Base-by-base conservation (phyloP, 1,140 invertebrate genomes). In the Hylaeus volcanicus region DNA sequence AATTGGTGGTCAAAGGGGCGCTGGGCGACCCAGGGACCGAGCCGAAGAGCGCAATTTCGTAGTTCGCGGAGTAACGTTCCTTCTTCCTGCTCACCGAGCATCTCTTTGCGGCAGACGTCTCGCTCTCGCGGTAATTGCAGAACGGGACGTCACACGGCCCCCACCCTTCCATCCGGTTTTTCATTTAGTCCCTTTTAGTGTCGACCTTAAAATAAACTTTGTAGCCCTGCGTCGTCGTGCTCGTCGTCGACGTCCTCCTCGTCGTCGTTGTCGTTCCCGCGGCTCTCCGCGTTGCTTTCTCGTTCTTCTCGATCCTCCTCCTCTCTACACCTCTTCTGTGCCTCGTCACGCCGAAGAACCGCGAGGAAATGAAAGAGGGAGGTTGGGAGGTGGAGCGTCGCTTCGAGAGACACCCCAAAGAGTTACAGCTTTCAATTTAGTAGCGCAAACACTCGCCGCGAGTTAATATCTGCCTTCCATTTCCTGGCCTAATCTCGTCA, bases 391-490 rank as follows among this genome's bases (percentile, higher is more conserved):
- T 1, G 37, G 60, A 72, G 63, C 41, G n/a, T 11, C 71, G 64
- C 43, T 72, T 61, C 56, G 69, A 77, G 85, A 77, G 76, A 82
- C 68, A 72, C 65, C 77, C 64, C 66, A 78, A 79, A 76, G 86
- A 88, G 85, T 89, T 89, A 88, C 86, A 86, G 86, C 86, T 89
- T 87, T 88, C 86, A 88, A 89, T 89, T 89, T 88, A 86, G 88
- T 85, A 78, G 73, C 66, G 82, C 78, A 87, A 85, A 87, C 84
- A 87, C 79, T 84, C 74, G 60, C 60, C 64, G 56, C 60, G 72
- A 72, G 83, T 85, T 86, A 85, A 84, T 84, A 84, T 82, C 79
- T 76, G 63, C 63, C 79, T 82, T 76, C 61, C 64, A 79, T 79
- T 82, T 82, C 75, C 75, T 79, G 68, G 53, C 72, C n/a, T 71